Evolutionary conservation across 2,113 vertebrate genomes (phyloP), one percentile per base, ranked within the genome.

Genomic region (Apodemus speciosus): DNA sequence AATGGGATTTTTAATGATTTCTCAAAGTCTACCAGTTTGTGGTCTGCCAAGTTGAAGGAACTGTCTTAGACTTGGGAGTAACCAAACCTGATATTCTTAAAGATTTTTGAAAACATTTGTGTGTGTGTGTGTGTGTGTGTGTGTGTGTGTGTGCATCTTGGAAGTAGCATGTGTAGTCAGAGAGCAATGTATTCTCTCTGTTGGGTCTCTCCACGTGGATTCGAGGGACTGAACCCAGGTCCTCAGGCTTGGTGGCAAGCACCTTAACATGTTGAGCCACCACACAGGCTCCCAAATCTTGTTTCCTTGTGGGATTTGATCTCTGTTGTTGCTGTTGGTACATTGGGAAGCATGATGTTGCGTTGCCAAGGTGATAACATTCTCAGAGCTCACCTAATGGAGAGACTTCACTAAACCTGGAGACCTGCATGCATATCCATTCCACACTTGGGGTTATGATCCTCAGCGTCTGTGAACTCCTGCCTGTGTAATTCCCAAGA

Each of bases 291-390:
- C 40, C 81, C 27, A 62, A 43, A 49, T 35, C 23, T 11, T 89
- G 35, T 87, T 94, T 92, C 91, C 38, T 81, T 91, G 23, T 62
- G 73, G 51, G 92, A 58, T 53, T 95, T 62, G 60, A 94, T 62
- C 62, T 40, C 10, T 72, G 8, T 81, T 81, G 35, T 58, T 81
- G 13, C 16, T 81, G 21, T 16, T 40, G 6, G 5, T 68, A 46
- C 79, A 72, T 92, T 89, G 56, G 90, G 64, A 75, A 93, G 62
- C 60, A 43, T 94, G 79, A 89, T 89, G 40, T 71, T 80, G 18
- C 84, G 95, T 95, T 97, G 92, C 96, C 89, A 91, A 97, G 94
- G 95, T 88, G 95, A 96, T 89, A 23, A 58, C 53, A 72, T 66
- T 95, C 85, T 87, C 69, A 83, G 66, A 85, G 86, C 66, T 94